phyloP scores from a whole-genome alignment of 2,797 vertebrate genomes.

The Thalassophryne amazonica region DNA sequence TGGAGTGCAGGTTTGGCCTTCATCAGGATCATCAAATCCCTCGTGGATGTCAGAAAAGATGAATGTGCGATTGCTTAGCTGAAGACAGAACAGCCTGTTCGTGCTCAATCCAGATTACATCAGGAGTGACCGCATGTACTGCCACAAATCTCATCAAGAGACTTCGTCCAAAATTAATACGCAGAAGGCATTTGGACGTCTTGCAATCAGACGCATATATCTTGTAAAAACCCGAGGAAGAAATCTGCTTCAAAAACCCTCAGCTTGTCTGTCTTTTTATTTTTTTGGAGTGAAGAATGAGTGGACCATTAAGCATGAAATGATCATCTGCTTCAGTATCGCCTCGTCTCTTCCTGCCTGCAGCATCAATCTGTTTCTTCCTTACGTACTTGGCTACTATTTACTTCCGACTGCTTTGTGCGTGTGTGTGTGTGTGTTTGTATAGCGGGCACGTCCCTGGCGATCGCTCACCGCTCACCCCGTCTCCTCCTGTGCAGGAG shows the following conservation, averaged over 20 bases:
- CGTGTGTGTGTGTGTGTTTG: constrained; percentile 8
- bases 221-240: constrained; percentile 29
- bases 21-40: too few relatives aligned
- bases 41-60: too few relatives aligned
- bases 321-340: constrained; percentile 46
- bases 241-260: constrained; percentile 46
- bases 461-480: constrained; percentile 49
- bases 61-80: constrained; percentile 8
- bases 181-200: constrained; percentile 13
- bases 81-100: constrained; percentile 15
- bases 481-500: constrained; percentile 58
- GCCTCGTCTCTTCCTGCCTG: constrained; percentile 21
- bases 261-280: constrained; percentile 26
- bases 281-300: constrained; percentile 23
- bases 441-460: constrained; percentile 35
- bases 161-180: constrained; percentile 40
- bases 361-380: constrained; percentile 42
- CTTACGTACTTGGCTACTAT: constrained; percentile 40
- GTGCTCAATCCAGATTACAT: constrained; percentile 30
- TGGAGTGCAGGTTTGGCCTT: too few relatives aligned
- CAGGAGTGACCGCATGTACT: constrained; percentile 35
- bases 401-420: constrained; percentile 30
- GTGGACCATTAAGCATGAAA: constrained; percentile 40
- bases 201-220: too few relatives aligned
- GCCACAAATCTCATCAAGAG: constrained; percentile 19